Evolutionary conservation across 2,888 invertebrate species (phyloP).

Genomic region (Belgica antarctica): DNA sequence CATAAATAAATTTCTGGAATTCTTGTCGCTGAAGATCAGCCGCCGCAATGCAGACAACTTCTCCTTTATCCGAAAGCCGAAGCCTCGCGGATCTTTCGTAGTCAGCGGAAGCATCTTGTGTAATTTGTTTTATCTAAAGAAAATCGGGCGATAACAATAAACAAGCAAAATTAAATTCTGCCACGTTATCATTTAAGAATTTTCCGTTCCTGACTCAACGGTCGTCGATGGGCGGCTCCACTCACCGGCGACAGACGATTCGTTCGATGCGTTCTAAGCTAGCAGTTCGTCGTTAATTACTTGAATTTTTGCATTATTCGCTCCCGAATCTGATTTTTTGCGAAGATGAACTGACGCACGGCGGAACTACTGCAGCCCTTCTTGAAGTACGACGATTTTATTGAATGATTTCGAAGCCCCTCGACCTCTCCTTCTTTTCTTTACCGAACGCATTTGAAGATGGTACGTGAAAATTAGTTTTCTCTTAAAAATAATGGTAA

Average conservation of each 20-base stretch:
- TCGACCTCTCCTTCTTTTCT: not conserved
- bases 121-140: not conserved
- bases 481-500: too few species aligned
- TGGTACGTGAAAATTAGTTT: constrained; percentile 7
- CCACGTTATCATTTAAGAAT: not conserved
- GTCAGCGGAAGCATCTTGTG: constrained; percentile 69
- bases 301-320: not conserved
- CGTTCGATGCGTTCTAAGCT: not conserved
- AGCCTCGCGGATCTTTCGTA: constrained; percentile 67
- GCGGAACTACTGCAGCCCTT: too few species aligned
- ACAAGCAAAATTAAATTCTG: not conserved
- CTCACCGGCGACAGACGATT: not conserved
- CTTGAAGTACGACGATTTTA: not conserved
- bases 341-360: too few species aligned
- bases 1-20: constrained; percentile 89
- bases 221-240: not conserved
- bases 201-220: not conserved
- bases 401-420: too few species aligned
- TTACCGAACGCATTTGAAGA: constrained; percentile 10
- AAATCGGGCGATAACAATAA: not conserved
- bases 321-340: not conserved
- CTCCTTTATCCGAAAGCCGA: constrained; percentile 67
- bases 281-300: not conserved
- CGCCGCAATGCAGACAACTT: constrained; percentile 75
- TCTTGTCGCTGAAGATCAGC: constrained; percentile 87